Percentiles rank a stretch among this genome's conserved stretches.
Conservation (phyloP, 30 jellyfish, hydroid and myxozoan species). For the Turritopsis dohrnii region DNA sequence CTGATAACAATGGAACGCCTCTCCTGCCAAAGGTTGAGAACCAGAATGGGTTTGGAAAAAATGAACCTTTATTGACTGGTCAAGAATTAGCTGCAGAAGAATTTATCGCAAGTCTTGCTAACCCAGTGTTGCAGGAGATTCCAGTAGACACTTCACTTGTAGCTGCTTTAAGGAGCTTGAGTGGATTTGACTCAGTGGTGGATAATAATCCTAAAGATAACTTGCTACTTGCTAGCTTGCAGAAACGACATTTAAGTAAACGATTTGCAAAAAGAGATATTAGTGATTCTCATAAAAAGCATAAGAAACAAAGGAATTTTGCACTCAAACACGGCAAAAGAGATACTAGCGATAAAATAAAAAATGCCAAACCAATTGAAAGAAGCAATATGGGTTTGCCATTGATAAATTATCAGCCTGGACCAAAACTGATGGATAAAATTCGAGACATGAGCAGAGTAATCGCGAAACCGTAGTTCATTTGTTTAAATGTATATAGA, state of each 20-base stretch:
- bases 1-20: neutral
- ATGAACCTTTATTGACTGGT: slow-evolving; percentile 14
- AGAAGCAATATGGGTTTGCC: slow-evolving; percentile 76
- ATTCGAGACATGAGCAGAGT: slow-evolving; percentile 91
- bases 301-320: neutral
- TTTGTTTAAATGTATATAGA: neutral
- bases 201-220: neutral
- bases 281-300: slow-evolving; percentile 3
- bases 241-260: slow-evolving; percentile 10
- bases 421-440: slow-evolving; percentile 89
- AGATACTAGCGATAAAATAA: slow-evolving; percentile 50
- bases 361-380: slow-evolving; percentile 71
- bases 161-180: slow-evolving; percentile 34
- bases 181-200: neutral
- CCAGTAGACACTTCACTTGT: slow-evolving; percentile 35
- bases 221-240: slow-evolving; percentile 14
- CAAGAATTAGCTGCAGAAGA: slow-evolving; percentile 25
- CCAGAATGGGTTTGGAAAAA: neutral
- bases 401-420: slow-evolving; percentile 43
- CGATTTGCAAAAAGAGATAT: slow-evolving; percentile 12
- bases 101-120: slow-evolving; percentile 41
- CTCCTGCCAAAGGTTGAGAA: neutral
- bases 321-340: slow-evolving; percentile 21
- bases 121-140: slow-evolving; percentile 36
- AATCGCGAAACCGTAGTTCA: slow-evolving; percentile 68